Evolutionary conservation across 2,888 invertebrate species (phyloP).

Genomic region (Limnephilus marmoratus): DNA sequence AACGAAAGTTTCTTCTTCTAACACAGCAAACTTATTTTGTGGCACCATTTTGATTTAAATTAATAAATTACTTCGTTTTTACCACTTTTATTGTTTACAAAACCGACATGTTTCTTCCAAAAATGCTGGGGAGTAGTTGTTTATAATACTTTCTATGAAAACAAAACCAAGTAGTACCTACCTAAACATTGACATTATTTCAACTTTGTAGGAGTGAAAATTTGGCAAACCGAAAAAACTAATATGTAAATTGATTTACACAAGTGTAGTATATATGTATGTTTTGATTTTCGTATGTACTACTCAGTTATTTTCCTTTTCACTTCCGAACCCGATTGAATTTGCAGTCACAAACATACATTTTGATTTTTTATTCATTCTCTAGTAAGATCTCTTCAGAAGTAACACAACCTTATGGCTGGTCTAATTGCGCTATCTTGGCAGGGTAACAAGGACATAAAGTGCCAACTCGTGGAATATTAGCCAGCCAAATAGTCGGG

Average conservation of each 20-base stretch:
- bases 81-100: too few relatives aligned
- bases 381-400: slow-evolving; percentile 56
- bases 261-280: neutral
- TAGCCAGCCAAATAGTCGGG: slow-evolving; percentile 56
- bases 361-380: slow-evolving; percentile 63
- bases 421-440: slow-evolving; percentile 62
- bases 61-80: too few relatives aligned
- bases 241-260: neutral
- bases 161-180: too few relatives aligned
- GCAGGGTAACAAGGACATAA: slow-evolving; percentile 56
- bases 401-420: slow-evolving; percentile 41
- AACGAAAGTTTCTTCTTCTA: too few relatives aligned
- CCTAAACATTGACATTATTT: too few relatives aligned
- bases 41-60: too few relatives aligned
- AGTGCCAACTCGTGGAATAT: slow-evolving; percentile 47
- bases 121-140: too few relatives aligned
- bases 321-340: neutral
- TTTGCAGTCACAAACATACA: slow-evolving; percentile 15
- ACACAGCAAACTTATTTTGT: too few relatives aligned
- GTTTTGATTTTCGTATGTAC: neutral
- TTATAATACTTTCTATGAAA: too few relatives aligned
- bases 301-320: too few relatives aligned
- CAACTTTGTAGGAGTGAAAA: too few relatives aligned
- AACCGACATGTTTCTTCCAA: too few relatives aligned
- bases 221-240: neutral